Conservation (phyloP, 2,888 invertebrate species). For the Pilophorus perplexus region DNA sequence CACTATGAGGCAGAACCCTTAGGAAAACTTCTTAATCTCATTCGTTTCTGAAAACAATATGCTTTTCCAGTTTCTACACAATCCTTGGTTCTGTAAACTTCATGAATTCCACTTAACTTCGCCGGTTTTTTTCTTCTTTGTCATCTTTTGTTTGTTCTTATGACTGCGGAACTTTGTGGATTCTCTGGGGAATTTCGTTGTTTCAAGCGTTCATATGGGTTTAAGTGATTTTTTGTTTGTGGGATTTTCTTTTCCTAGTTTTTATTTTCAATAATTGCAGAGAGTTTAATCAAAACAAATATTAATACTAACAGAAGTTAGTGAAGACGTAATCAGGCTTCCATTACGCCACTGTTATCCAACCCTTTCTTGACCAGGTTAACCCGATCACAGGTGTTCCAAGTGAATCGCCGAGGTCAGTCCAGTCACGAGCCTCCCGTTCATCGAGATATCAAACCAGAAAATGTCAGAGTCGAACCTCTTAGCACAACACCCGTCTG, state of each 20-base stretch:
- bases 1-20: conserved; percentile 2
- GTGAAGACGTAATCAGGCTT: no score
- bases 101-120: not conserved
- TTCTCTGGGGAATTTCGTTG: no score
- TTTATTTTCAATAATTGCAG: no score
- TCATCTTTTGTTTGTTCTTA: not conserved
- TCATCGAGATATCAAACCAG: conserved; percentile 3
- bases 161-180: conserved; percentile 4
- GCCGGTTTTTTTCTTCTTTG: not conserved
- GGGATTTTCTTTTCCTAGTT: no score
- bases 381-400: conserved; percentile 13
- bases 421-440: conserved; percentile 18
- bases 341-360: not conserved
- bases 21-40: conserved; percentile 28
- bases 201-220: no score
- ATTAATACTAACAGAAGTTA: no score
- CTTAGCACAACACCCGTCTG: not conserved
- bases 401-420: conserved; percentile 15
- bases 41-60: conserved; percentile 31
- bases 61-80: conserved; percentile 2
- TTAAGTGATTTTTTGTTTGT: no score
- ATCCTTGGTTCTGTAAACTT: not conserved
- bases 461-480: conserved; percentile 4
- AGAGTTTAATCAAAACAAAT: no score
- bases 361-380: not conserved